phyloP scores from a whole-genome alignment of 2,888 invertebrate genomes.

The Yponomeuta evonymella region DNA sequence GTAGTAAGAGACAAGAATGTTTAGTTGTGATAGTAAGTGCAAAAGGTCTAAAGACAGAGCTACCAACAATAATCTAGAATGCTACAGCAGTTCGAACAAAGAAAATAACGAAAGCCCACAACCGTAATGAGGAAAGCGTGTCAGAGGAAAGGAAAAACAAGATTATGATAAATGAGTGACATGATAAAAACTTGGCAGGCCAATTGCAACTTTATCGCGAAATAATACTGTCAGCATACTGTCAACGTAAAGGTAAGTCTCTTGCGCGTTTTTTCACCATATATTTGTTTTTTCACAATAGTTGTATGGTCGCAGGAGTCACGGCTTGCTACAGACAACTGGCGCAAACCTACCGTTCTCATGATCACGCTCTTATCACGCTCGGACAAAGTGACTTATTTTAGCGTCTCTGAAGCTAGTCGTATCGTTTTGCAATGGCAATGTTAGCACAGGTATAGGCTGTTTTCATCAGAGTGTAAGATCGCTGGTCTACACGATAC shows the following conservation, averaged over 20 bases:
- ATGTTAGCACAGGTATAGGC: no score
- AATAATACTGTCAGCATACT: neutral
- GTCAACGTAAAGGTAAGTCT: no score
- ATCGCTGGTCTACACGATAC: no score
- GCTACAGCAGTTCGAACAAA: neutral
- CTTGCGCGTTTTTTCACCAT: no score
- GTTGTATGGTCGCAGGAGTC: neutral
- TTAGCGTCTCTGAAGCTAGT: no score
- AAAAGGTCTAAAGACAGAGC: neutral
- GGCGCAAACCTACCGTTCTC: no score
- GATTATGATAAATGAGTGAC: neutral
- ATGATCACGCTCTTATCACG: no score
- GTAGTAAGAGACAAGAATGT: neutral
- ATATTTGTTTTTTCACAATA: neutral
- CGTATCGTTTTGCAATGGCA: no score
- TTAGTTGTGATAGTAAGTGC: neutral
- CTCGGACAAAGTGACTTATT: no score
- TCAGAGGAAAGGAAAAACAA: neutral
- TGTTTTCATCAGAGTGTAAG: no score
- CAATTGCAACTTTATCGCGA: neutral
- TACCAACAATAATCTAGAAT: neutral
- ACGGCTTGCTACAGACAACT: no score
- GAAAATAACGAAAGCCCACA: neutral
- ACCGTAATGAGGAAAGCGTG: conserved; percentile 3
- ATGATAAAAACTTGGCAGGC: neutral